A percentile compares a stretch with the other conserved stretches of the same genome.
Evolutionary conservation across 2,888 invertebrate species (phyloP).

Genomic region (Petrolisthes cinctipes): DNA sequence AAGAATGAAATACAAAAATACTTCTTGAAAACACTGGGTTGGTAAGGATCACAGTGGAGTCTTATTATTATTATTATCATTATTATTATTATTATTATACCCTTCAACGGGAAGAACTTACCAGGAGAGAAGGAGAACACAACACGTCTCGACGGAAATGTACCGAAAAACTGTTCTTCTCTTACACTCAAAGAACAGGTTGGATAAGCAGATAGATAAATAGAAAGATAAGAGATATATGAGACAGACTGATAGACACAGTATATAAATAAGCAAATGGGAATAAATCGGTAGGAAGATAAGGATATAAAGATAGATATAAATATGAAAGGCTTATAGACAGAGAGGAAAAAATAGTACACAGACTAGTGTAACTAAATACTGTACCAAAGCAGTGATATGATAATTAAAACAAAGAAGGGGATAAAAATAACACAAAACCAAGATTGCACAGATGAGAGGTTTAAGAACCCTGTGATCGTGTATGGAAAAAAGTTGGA

Average conservation of each 20-base stretch:
- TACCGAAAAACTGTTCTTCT: slow-evolving; percentile 26
- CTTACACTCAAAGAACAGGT: not conserved
- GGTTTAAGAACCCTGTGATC: not conserved
- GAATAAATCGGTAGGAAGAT: slow-evolving; percentile 25
- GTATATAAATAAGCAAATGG: not conserved
- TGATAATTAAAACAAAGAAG: slow-evolving; percentile 19
- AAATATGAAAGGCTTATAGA: too few species aligned
- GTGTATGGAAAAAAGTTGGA: not conserved
- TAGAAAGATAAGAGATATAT: not conserved
- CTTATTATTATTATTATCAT: not conserved
- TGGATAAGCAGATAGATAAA: not conserved
- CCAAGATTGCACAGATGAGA: slow-evolving; percentile 8
- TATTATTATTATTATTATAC: not conserved
- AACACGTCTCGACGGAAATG: slow-evolving; percentile 14
- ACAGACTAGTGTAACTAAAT: slow-evolving; percentile 44
- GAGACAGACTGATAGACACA: slow-evolving; percentile 1
- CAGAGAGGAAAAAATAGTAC: slow-evolving; percentile 23
- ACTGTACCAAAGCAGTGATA: slow-evolving; percentile 55
- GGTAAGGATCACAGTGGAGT: slow-evolving; percentile 45
- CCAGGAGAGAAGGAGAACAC: slow-evolving; percentile 6
- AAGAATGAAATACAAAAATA: slow-evolving; percentile 51
- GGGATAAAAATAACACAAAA: not conserved
- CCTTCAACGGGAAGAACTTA: not conserved
- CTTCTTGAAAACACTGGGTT: slow-evolving; percentile 34
- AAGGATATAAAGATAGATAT: too few species aligned